A percentile compares a stretch with the other conserved stretches of the same genome.
Conservation (phyloP, 2,888 invertebrate genomes). For the Morpho achilles region DNA sequence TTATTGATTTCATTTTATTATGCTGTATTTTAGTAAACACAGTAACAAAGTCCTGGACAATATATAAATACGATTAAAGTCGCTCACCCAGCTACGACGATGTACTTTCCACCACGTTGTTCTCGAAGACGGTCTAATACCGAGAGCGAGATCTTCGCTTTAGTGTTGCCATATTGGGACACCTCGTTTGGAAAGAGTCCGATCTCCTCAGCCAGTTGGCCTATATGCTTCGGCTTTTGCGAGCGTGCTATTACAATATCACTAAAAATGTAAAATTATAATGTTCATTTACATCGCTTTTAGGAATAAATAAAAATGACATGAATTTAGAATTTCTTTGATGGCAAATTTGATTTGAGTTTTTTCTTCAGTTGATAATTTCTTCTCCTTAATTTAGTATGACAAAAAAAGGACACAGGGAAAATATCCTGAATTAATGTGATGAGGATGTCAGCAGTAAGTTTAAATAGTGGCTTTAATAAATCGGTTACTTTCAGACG, state of each 20-base stretch:
- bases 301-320: no score
- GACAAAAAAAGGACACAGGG: no score
- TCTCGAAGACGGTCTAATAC: constrained; percentile 86
- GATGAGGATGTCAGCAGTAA: no score
- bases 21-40: not conserved
- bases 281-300: not conserved
- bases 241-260: constrained; percentile 94
- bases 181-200: constrained; percentile 90
- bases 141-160: constrained; percentile 94
- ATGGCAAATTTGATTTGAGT: no score
- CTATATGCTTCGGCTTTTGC: constrained; percentile 92
- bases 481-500: no score
- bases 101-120: constrained; percentile 90
- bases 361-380: no score
- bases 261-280: constrained; percentile 51
- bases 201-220: constrained; percentile 88
- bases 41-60: not conserved
- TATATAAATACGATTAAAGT: no score
- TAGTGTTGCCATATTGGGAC: constrained; percentile 94
- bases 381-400: no score
- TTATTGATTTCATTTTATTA: no score
- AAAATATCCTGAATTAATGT: no score
- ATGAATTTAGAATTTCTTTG: no score
- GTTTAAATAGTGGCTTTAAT: no score
- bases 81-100: constrained; percentile 95